Base-by-base conservation (phyloP, 2,797 vertebrate genomes). In the Etheostoma nigrum region DNA sequence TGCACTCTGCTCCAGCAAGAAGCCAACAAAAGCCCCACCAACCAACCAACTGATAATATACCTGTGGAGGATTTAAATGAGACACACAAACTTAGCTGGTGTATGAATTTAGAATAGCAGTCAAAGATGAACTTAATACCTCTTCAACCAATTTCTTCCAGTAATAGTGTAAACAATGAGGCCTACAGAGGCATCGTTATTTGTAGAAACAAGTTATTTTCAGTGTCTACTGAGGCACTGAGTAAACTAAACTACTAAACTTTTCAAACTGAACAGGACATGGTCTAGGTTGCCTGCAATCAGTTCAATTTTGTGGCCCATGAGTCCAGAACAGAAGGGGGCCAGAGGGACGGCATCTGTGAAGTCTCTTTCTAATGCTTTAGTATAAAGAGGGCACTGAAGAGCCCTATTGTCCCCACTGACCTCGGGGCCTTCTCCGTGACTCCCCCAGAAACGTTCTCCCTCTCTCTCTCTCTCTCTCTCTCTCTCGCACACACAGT, bases 311-410 rank as follows among this genome's bases (percentile, higher is more conserved):
- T 60, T 81, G 72, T 44, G 0, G 57, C 49, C 66, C 67, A 47
- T 52, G 54, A 74, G 82, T 74, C 13, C 36, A 47, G 60, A 86
- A 86, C 64, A 81, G 72, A 79, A 44, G 74, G 58, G 36, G n/a
- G 52, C 33, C 68, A 75, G 65, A 72, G 70, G 59, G 51, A 62
- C 42, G n/a, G 67, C 81, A 86, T 88, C 81, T 86, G 83, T 69
- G 81, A 68, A 72, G 81, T 70, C 66, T 76, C 51, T 75, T 79
- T 82, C 47, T 66, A 71, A 77, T 60, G 49, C 40, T 54, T 59
- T 33, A 2, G 57, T 47, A 88, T 71, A 88, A 88, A 86, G 72
- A 86, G 30, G 33, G 59, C 75, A 74, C 54, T 63, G 71, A 87
- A 87, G 57, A 75, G 67, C 5, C 30, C 30, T 30, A 30, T 30